Base-by-base conservation (phyloP, 2,888 invertebrate genomes). In the Dryadula phaetusa region DNA sequence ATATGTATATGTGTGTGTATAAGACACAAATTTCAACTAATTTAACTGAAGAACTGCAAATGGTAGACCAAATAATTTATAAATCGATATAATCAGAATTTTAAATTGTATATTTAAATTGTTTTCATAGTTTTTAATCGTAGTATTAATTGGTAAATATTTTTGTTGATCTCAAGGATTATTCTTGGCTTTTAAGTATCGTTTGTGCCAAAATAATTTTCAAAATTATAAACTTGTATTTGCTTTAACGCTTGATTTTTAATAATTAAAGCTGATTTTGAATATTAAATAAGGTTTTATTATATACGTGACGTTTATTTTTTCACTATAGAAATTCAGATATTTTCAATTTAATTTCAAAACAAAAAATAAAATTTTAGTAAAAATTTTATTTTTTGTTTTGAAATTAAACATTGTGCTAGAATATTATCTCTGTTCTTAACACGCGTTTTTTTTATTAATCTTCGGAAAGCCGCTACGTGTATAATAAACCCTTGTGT, bases 91-190 rank as follows among this genome's bases (percentile, higher is more conserved):
- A 53, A 62, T 53, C 62, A 28, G 62, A 42, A 44, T 42, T 34
- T 32, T 32, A 40, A 44, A 20, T 28, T 63, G 20, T 54, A 63
- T 54, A 64, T 70, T 56, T 64, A 67, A 58, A 52, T 54, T 62
- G 53, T 61, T 65, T 65, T 42, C 2, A 4, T 65, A 53, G 28
- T 53, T 53, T 20, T 42, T 53, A 61, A 52, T 14, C 34, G 10
- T 60, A 53, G 44, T 18, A 53, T 34, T 44, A 46, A 62, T 49
- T 28, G 47, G 40, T 64, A 42, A 47, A 56, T 32, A 47, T 40
- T 67, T 66, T 69, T 63, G 64, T 61, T 69, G 70, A 71, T 71
- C 70, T 71, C 70, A 66, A 49, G 64, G 46, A 52, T 63, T 65
- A 46, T 52, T 20, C 56, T 63, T 66, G 65, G 47, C 60, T 54